phyloP scores from a whole-genome alignment of 2,888 invertebrate species.

The Enchytraeus crypticus region DNA sequence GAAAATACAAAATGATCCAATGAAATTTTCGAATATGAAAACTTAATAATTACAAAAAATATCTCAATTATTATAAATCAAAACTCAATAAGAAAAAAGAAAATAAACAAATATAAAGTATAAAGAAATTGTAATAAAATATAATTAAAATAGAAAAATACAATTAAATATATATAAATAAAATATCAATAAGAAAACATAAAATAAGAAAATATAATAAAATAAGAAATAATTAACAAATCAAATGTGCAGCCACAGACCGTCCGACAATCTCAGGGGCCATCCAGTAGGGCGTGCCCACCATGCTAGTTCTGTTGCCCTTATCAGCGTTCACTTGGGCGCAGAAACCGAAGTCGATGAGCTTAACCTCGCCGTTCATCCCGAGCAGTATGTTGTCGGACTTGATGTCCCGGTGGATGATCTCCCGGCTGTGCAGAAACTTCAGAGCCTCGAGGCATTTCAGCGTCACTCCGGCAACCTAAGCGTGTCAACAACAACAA shows the following conservation, averaged over 20 bases:
- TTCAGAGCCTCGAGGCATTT: constrained; percentile 77
- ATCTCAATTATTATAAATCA: too few species aligned
- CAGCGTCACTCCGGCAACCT: constrained; percentile 94
- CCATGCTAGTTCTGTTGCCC: constrained; percentile 97
- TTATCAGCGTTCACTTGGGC: constrained; percentile 99
- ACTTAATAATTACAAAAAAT: too few species aligned
- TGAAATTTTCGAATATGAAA: too few species aligned
- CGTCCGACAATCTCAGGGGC: constrained; percentile 49
- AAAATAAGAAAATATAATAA: too few species aligned
- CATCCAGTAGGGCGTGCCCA: constrained; percentile 73
- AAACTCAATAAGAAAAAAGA: too few species aligned
- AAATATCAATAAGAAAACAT: too few species aligned
- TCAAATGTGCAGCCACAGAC: constrained; percentile 28
- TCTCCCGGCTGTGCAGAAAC: constrained; percentile 68
- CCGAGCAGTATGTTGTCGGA: constrained; percentile 97
- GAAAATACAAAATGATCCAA: too few species aligned
- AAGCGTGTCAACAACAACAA: too few species aligned
- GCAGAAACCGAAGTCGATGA: constrained; percentile 99
- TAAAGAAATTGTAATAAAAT: too few species aligned
- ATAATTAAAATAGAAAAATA: too few species aligned
- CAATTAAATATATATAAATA: too few species aligned
- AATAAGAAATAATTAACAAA: background rate
- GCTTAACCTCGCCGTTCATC: constrained; percentile 92
- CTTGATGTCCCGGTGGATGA: constrained; percentile 50
- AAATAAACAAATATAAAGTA: too few species aligned